Conservation (phyloP, 64 coral and sea anemone genomes). For the Montipora cactus region DNA sequence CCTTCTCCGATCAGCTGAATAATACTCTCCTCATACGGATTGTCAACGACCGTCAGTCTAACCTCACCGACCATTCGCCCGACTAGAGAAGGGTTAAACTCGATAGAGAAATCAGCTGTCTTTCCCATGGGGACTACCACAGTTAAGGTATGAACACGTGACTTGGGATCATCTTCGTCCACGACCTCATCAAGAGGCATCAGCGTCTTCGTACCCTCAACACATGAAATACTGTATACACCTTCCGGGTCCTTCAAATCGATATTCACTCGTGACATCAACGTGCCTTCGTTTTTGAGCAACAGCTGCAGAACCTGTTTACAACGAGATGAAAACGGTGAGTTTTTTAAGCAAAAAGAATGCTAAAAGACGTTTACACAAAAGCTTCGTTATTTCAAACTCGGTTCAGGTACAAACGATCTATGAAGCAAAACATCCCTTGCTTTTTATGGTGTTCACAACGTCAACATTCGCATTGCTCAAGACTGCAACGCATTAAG, state of each 20-base stretch:
- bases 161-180: constrained; percentile 14
- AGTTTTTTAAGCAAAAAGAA: background rate
- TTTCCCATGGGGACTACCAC: constrained; percentile 81
- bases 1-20: constrained; percentile 93
- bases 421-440: too few relatives aligned
- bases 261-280: constrained; percentile 84
- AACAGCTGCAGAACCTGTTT: constrained; percentile 58
- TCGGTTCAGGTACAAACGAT: too few relatives aligned
- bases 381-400: too few relatives aligned
- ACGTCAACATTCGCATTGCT: too few relatives aligned
- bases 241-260: constrained; percentile 82
- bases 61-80: constrained; percentile 74
- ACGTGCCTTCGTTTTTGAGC: constrained; percentile 89
- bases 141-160: constrained; percentile 54
- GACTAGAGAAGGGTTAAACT: constrained; percentile 77
- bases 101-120: constrained; percentile 86
- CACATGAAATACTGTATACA: constrained; percentile 76
- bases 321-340: too few relatives aligned
- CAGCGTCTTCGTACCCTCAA: constrained; percentile 60
- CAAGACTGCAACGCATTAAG: too few relatives aligned
- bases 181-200: constrained; percentile 65
- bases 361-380: too few relatives aligned
- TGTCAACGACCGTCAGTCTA: constrained; percentile 88
- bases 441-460: too few relatives aligned
- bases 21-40: constrained; percentile 88